A percentile compares a stretch with the other conserved stretches of the same genome.
Conservation (phyloP, 1,140 invertebrate species). For the Psix sp. region DNA sequence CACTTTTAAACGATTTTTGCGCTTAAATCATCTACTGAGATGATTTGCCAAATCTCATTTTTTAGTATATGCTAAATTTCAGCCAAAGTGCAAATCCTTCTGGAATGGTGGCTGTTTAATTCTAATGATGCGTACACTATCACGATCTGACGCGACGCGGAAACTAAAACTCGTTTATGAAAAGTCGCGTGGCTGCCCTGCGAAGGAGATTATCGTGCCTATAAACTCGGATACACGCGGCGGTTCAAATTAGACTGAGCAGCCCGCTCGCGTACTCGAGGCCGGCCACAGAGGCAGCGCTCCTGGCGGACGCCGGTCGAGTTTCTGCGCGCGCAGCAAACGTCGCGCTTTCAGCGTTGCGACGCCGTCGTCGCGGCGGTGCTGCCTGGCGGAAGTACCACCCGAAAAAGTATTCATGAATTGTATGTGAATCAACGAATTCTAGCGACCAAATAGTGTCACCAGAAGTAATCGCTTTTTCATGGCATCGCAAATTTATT, state of each 20-base stretch:
- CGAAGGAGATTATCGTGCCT: slow-evolving; percentile 69
- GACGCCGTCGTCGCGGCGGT: slow-evolving; percentile 55
- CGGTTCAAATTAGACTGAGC: slow-evolving; percentile 78
- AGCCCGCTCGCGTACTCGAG: slow-evolving; percentile 71
- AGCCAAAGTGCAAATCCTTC: too few relatives aligned
- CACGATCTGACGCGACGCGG: slow-evolving; percentile 30
- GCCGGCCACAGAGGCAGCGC: slow-evolving; percentile 75
- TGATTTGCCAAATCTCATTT: neutral
- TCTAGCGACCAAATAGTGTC: slow-evolving; percentile 60
- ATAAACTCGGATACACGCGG: slow-evolving; percentile 73
- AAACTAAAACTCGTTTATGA: slow-evolving; percentile 22
- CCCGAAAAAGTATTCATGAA: slow-evolving; percentile 65
- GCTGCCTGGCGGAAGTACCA: slow-evolving; percentile 53
- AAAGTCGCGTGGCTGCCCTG: slow-evolving; percentile 57
- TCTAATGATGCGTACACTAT: slow-evolving; percentile 12
- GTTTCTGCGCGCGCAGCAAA: slow-evolving; percentile 73
- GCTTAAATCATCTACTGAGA: neutral
- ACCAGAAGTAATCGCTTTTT: neutral
- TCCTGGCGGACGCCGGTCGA: slow-evolving; percentile 73
- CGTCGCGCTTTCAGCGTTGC: slow-evolving; percentile 51
- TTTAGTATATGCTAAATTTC: too few relatives aligned
- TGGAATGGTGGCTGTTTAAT: neutral
- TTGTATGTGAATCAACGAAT: slow-evolving; percentile 68
- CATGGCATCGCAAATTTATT: neutral
- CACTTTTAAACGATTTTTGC: neutral